A percentile compares a stretch with the other conserved stretches of the same genome.
Conservation (phyloP, 2,113 vertebrate species). For the Alethe diademata region DNA sequence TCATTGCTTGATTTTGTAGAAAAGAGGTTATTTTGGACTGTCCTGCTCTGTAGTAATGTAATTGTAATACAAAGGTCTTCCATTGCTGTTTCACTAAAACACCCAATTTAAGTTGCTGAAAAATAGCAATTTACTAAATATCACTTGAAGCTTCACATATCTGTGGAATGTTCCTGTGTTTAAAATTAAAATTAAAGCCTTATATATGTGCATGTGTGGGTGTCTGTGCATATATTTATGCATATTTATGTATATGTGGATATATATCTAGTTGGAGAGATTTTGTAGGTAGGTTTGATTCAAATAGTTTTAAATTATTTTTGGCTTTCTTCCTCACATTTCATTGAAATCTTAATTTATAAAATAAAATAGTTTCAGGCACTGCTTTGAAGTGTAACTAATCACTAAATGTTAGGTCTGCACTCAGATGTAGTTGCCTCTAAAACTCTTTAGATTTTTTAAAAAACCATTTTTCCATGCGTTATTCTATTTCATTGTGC, state of each 20-base stretch:
- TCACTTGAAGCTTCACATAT: constrained; percentile 7
- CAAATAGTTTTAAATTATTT: constrained; percentile 37
- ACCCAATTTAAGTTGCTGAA: constrained; percentile 7
- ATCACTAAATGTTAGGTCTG: neutral
- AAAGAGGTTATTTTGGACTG: constrained; percentile 15
- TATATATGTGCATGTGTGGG: neutral
- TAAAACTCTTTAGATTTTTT: neutral
- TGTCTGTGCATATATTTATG: neutral
- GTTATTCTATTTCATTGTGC: neutral
- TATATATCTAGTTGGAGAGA: neutral
- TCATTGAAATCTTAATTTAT: constrained; percentile 33
- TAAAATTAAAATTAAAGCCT: constrained; percentile 9
- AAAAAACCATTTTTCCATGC: neutral
- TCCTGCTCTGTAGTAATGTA: neutral
- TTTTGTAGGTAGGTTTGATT: constrained; percentile 22
- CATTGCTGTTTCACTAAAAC: constrained; percentile 10
- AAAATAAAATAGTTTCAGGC: constrained; percentile 57
- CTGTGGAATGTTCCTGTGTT: constrained; percentile 1
- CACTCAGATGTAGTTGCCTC: neutral
- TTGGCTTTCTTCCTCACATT: constrained; percentile 55
- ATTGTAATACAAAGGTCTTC: neutral
- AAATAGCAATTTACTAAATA: constrained; percentile 41
- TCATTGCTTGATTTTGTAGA: constrained; percentile 14
- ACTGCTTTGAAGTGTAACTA: constrained; percentile 52
- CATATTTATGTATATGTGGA: neutral